A percentile compares a stretch with the other conserved stretches of the same genome.
These are phyloP conservation scores for Poeciliopsis gracilis DNA, from an alignment of 2,797 vertebrate genomes.

Conservation along the genomic window DNA sequence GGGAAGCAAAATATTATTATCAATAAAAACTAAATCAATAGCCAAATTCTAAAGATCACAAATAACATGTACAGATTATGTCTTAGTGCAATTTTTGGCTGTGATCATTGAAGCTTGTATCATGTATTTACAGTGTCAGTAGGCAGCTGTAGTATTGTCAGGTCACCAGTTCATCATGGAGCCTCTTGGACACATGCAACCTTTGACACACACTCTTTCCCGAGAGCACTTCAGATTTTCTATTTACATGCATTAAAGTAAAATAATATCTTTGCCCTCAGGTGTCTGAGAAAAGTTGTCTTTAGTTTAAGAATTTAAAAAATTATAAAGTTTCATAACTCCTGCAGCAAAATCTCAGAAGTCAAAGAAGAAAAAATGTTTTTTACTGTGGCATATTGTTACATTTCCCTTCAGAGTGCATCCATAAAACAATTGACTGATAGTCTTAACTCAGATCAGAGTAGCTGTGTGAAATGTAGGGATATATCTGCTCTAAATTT, in stretches of 20 bases:
- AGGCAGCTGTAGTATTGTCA: not conserved
- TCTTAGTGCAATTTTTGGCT: not conserved
- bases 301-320: not conserved
- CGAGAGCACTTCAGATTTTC: not conserved
- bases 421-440: not conserved
- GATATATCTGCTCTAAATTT: not conserved
- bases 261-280: not conserved
- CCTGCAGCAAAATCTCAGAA: not conserved
- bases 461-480: not conserved
- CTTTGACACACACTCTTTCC: not conserved
- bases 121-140: not conserved
- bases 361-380: not conserved
- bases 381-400: not conserved
- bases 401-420: not conserved
- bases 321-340: not conserved
- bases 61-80: not conserved
- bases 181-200: not conserved
- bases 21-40: not conserved
- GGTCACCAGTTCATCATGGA: not conserved
- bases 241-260: not conserved
- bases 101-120: not conserved
- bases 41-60: not conserved
- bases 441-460: not conserved
- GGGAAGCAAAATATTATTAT: not conserved
- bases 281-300: not conserved